phyloP scores from a whole-genome alignment of 2,797 vertebrate species.

The Carapus acus region DNA sequence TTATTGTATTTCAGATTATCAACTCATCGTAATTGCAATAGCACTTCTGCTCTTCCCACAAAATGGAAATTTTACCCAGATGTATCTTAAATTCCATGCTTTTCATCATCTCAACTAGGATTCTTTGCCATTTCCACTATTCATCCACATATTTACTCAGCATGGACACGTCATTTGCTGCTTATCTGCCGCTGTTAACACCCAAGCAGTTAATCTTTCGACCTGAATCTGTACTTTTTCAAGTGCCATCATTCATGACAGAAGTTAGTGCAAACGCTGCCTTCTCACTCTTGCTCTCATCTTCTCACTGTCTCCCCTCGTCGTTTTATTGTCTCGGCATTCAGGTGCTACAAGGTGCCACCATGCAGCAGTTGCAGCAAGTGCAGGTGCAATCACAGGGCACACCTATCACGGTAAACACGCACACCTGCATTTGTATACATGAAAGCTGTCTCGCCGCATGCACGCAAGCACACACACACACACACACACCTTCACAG shows the following conservation, averaged over 20 bases:
- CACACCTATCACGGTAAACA: conserved; percentile 82
- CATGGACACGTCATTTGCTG: conserved; percentile 25
- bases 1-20: conserved; percentile 32
- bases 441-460: conserved; percentile 2
- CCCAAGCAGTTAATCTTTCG: conserved; percentile 35
- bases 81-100: no score
- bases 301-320: conserved; percentile 49
- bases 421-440: conserved; percentile 31
- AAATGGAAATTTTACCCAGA: no score
- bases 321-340: conserved; percentile 48
- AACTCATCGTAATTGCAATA: conserved; percentile 24
- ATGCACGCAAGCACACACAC: conserved; percentile 8
- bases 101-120: conserved; percentile 11
- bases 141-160: conserved; percentile 5
- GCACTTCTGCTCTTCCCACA: no score
- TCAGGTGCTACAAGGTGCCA: conserved; percentile 82
- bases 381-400: conserved; percentile 80
- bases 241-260: conserved; percentile 59
- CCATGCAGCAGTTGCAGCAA: conserved; percentile 82
- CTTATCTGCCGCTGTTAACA: conserved; percentile 29
- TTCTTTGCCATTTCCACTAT: conserved; percentile 14
- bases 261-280: conserved; percentile 56
- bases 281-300: conserved; percentile 66
- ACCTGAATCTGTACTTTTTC: conserved; percentile 22
- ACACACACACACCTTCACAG: no score